Evolutionary conservation across 2,797 vertebrate genomes (phyloP), one percentile per base, ranked within the genome.

Genomic region (Enteromius fasciolatus): DNA sequence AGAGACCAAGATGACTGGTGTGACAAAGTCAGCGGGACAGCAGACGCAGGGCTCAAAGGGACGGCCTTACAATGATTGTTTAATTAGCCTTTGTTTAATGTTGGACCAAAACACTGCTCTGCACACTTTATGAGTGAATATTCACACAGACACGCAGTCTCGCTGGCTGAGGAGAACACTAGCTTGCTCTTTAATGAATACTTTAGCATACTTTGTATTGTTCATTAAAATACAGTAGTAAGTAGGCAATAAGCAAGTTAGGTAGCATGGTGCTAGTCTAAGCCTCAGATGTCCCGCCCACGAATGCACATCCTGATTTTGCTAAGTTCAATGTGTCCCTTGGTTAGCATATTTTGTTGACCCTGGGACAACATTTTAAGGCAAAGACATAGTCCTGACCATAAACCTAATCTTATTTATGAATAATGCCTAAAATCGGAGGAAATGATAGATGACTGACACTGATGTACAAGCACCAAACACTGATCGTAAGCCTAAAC

Each of bases 1-100:
- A 87, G 63, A 82, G 66, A 82, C 88, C 89, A 86, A 91, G 90
- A 93, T 91, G 92, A 93, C 87, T 86, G 86, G 89, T 87, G 90
- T 93, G 90, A 93, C 93, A 90, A 93, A 91, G 93, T 93, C 90
- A 93, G 88, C 86, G 87, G 90, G 90, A 93, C 92, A 90, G 90
- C 89, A 87, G 88, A 84, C 87, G 89, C 84, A 88, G 76, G 90
- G 89, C 91, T 94, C 91, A 89, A 88, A 86, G 90, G 88, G 86
- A 82, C 83, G 89, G 44, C 79, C 36, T 52, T 79, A 85, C 84
- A 87, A 84, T 86, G 92, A 94, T 94, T 94, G 94, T 94, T 94
- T 94, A 94, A 94, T 95, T 94, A 94, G 92, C 92, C 90, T 93
- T 94, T 90, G 88, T 89, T 92, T 90, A 84, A 89, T 88, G 88